Base-by-base conservation (phyloP, 1,140 invertebrate genomes). In the Arion vulgaris region DNA sequence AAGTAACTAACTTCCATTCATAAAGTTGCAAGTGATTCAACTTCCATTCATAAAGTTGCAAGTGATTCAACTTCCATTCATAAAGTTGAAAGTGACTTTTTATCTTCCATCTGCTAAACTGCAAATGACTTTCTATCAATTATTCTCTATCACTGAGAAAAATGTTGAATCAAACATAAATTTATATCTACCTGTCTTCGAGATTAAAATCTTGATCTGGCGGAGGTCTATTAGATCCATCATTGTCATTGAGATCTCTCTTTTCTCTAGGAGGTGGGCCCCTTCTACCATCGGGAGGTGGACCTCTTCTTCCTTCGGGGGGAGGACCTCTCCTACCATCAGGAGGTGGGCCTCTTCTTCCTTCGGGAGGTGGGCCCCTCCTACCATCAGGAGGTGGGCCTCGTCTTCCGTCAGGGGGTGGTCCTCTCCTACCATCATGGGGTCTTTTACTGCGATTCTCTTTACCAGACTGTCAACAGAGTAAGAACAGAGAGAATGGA, bases 231-330 rank as follows among this genome's bases (percentile, higher is more conserved):
- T 84, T 66, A 28, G 38, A 38, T 75, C 82, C 7, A 32, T 28
- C 62, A 32, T 17, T 17, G 5, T 32, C 79, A 19, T 85, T 85
- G 26, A 82, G 84, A 49, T 83, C 82, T 34, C 87, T 78, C 26
- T 81, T 79, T 39, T 81, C 84, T 26, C 73, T 73, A 78, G 82
- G 81, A 69, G 68, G 84, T 57, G 78, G 82, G 28, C 82, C 73
- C 62, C 81, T 78, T 77, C 41, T 74, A 66, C 84, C 78, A 26
- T 79, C 73, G 39, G 86, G 85, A 57, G 84, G 87, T 26, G 84
- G 85, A 66, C 86, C 83, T 26, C 87, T 36, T 36, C 79, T 36
- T 0, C 69, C 66, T 26, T 84, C 83, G 53, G 83, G 83, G 2
- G 83, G 83, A 28, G 78, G 78, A 11, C 83, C 78, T 32, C 83